phyloP scores from a whole-genome alignment of 2,888 invertebrate species.

The Encarsia formosa region DNA sequence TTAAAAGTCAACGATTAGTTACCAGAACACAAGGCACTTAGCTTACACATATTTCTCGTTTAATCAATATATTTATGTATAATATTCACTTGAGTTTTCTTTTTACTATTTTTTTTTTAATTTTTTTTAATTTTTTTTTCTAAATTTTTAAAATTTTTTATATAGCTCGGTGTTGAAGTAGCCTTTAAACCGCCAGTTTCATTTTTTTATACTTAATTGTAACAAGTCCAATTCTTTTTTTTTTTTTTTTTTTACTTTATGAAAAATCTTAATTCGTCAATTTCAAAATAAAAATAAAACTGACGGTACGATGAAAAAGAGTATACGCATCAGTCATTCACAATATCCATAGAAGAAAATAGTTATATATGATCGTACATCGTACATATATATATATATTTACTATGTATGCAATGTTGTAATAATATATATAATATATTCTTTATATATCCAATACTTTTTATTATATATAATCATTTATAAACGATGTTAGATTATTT shows the following conservation, averaged over 20 bases:
- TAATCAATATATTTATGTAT: conserved; percentile 31
- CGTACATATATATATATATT: conserved; percentile 34
- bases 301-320: conserved; percentile 29
- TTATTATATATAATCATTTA: conserved; percentile 38
- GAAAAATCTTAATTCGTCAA: neutral
- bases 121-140: too few species aligned
- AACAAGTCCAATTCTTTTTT: too few species aligned
- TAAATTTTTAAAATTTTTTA: too few species aligned
- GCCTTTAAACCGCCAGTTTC: conserved; percentile 29
- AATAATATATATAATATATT: conserved; percentile 30
- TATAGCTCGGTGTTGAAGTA: conserved; percentile 43
- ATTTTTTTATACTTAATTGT: conserved; percentile 13
- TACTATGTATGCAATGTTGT: conserved; percentile 37
- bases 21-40: conserved; percentile 52
- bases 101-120: too few species aligned
- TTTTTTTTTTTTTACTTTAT: conserved; percentile 1
- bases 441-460: conserved; percentile 32
- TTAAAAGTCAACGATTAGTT: conserved; percentile 51
- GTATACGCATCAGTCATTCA: conserved; percentile 38
- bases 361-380: conserved; percentile 38
- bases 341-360: conserved; percentile 49
- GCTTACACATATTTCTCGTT: conserved; percentile 45
- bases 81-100: conserved; percentile 26
- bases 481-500: conserved; percentile 43
- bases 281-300: conserved; percentile 4